Evolutionary conservation across 2,113 vertebrate genomes (phyloP).

Genomic region (Xyrauchen texanus): DNA sequence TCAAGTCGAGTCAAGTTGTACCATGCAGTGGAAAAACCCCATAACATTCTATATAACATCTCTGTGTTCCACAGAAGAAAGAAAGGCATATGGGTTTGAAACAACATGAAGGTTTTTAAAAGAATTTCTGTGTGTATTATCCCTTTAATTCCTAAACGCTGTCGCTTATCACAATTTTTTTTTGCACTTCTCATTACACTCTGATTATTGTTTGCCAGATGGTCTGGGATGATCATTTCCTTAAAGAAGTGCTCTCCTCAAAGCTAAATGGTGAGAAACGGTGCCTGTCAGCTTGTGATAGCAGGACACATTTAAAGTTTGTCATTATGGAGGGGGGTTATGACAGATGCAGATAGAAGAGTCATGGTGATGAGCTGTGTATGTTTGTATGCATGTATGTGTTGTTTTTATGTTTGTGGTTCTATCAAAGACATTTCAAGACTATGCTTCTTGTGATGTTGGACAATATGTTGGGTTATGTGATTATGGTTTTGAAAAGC

Average conservation of each 20-base stretch:
- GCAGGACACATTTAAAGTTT: slow-evolving; percentile 72
- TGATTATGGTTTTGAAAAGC: slow-evolving; percentile 42
- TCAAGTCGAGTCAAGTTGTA: too few relatives aligned
- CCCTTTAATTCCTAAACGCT: too few relatives aligned
- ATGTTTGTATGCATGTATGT: too few relatives aligned
- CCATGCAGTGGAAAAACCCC: too few relatives aligned
- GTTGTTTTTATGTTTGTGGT: not conserved
- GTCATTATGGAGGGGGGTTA: slow-evolving; percentile 1
- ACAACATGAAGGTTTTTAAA: too few relatives aligned
- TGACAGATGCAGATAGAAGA: slow-evolving; percentile 62
- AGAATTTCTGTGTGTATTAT: too few relatives aligned
- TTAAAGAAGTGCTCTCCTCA: slow-evolving; percentile 61
- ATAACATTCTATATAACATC: too few relatives aligned
- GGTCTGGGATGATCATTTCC: slow-evolving; percentile 62
- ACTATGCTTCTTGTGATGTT: slow-evolving; percentile 19
- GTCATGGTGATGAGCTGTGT: slow-evolving; percentile 57
- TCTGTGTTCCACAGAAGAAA: too few relatives aligned
- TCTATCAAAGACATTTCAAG: slow-evolving; percentile 21
- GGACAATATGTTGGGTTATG: slow-evolving; percentile 13
- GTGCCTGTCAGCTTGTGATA: slow-evolving; percentile 64
- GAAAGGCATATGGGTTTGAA: too few relatives aligned
- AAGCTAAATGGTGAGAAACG: slow-evolving; percentile 52
- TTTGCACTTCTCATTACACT: slow-evolving; percentile 64
- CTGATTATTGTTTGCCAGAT: slow-evolving; percentile 46
- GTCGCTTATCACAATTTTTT: slow-evolving; percentile 57